Conservation (phyloP, 2,888 invertebrate genomes). For the Idaea dimidiata region DNA sequence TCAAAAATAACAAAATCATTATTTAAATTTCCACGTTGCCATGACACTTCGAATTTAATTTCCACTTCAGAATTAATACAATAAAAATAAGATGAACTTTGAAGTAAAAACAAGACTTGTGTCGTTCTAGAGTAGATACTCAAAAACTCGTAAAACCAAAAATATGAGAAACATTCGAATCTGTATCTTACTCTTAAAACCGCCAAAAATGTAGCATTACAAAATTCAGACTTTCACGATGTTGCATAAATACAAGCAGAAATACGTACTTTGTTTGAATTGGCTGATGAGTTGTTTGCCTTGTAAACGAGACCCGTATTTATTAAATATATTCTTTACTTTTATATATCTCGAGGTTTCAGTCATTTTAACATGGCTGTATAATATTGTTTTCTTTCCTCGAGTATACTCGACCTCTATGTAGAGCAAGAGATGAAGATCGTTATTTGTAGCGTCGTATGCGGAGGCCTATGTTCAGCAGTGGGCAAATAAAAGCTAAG, state of each 20-base stretch:
- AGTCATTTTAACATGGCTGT: slow-evolving; percentile 10
- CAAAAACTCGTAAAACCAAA: slow-evolving; percentile 24
- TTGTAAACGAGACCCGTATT: slow-evolving; percentile 66
- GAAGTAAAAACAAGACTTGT: not conserved
- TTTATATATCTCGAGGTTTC: slow-evolving; percentile 25
- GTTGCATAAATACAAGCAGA: slow-evolving; percentile 33
- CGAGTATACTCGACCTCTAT: not conserved
- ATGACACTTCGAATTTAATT: not conserved
- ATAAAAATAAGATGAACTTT: not conserved
- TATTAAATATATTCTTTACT: slow-evolving; percentile 40
- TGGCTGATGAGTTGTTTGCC: slow-evolving; percentile 67
- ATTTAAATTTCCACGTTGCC: not conserved
- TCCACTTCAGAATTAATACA: not conserved
- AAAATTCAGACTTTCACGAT: slow-evolving; percentile 33
- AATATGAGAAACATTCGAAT: slow-evolving; percentile 25
- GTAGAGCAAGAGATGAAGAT: too few species aligned
- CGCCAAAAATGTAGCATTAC: slow-evolving; percentile 20
- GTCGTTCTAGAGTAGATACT: not conserved
- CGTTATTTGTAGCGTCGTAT: too few species aligned
- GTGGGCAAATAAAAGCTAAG: too few species aligned
- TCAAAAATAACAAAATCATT: not conserved
- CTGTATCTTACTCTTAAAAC: slow-evolving; percentile 21
- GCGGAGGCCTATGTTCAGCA: too few species aligned
- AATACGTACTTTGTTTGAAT: slow-evolving; percentile 51
- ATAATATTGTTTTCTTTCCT: slow-evolving; percentile 10